Percentiles rank a stretch among this genome's conserved stretches.
phyloP scores from a whole-genome alignment of 2,888 invertebrate genomes.

The Drosophila mimica region DNA sequence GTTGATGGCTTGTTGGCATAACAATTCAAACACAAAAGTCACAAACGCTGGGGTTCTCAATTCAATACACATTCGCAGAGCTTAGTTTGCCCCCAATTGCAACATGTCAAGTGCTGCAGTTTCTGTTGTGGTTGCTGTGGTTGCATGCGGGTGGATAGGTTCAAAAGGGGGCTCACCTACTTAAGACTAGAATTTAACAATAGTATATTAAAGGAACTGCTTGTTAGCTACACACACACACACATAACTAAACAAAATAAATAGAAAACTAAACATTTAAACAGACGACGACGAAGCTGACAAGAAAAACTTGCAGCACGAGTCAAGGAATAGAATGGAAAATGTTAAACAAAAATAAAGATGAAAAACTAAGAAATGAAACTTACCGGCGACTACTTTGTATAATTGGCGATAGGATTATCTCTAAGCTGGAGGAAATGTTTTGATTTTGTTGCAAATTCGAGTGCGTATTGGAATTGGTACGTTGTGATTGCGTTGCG shows the following conservation, averaged over 20 bases:
- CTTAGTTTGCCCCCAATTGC: conserved; percentile 1
- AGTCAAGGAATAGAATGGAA: neutral
- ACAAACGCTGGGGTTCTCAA: neutral
- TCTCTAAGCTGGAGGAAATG: conserved; percentile 86
- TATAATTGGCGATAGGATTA: conserved; percentile 86
- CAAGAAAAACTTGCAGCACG: conserved; percentile 1
- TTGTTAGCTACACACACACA: conserved; percentile 51
- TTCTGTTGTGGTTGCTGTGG: conserved; percentile 33
- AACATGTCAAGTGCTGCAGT: conserved; percentile 18
- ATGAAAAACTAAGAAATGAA: conserved; percentile 65
- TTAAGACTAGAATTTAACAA: conserved; percentile 32
- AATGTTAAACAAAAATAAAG: conserved; percentile 5
- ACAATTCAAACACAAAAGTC: conserved; percentile 23
- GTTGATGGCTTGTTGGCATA: conserved; percentile 15
- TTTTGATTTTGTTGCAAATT: conserved; percentile 83
- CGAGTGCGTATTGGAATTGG: conserved; percentile 71
- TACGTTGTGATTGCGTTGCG: conserved; percentile 57
- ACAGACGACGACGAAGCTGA: conserved; percentile 3
- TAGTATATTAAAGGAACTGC: conserved; percentile 26
- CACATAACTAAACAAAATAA: conserved; percentile 13
- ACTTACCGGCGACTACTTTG: conserved; percentile 86
- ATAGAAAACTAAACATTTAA: conserved; percentile 4
- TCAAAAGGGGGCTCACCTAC: conserved; percentile 33
- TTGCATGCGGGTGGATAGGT: conserved; percentile 35
- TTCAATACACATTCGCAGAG: conserved; percentile 36